phyloP scores from a whole-genome alignment of 1,140 invertebrate species.

The Mactra quadrangularis region DNA sequence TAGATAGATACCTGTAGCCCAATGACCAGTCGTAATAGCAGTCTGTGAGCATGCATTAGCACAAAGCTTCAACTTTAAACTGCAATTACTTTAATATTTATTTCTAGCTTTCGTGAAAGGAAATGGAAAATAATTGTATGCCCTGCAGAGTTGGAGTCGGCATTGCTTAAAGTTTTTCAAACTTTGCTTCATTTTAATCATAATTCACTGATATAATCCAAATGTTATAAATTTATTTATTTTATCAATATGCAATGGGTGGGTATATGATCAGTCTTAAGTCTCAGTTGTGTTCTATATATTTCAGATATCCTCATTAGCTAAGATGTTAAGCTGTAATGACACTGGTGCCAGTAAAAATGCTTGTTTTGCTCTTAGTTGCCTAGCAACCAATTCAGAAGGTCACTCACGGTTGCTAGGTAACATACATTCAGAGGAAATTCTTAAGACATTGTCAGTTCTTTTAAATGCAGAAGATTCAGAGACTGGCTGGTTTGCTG shows the following conservation, averaged over 20 bases:
- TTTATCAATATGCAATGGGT: not conserved
- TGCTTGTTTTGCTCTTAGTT: constrained; percentile 83
- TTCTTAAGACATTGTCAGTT: constrained; percentile 74
- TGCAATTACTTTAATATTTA: no score
- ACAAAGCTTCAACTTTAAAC: no score
- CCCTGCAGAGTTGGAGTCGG: not conserved
- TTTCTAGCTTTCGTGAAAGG: no score
- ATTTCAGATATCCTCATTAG: constrained; percentile 79
- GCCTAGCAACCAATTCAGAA: constrained; percentile 80
- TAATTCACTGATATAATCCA: not conserved
- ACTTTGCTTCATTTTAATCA: not conserved
- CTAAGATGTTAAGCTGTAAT: constrained; percentile 80
- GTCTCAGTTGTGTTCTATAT: not conserved
- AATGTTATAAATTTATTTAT: no score
- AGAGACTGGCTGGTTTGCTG: constrained; percentile 84
- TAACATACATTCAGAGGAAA: constrained; percentile 76
- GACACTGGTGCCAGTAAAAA: constrained; percentile 83
- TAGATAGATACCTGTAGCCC: no score
- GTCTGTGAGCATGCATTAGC: no score
- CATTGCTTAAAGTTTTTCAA: not conserved
- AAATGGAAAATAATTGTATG: no score
- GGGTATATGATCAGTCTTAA: not conserved
- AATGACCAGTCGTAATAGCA: no score
- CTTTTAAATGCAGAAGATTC: constrained; percentile 79
- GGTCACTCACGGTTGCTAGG: constrained; percentile 78